Conservation (phyloP, 1,140 invertebrate genomes). For the Trichogramma pretiosum region DNA sequence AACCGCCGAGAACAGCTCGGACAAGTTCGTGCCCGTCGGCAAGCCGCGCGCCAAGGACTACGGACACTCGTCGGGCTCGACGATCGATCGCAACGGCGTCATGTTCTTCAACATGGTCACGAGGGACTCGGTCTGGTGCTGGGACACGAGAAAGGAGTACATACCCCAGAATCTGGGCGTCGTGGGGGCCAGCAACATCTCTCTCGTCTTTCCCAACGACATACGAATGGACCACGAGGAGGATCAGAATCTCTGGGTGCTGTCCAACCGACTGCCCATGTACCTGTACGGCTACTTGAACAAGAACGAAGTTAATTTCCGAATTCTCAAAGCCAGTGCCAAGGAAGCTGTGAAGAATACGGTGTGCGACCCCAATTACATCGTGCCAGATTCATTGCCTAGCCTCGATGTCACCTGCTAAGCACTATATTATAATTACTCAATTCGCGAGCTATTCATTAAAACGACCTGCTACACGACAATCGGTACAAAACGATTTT, state of each 20-base stretch:
- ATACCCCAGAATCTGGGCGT: slow-evolving; percentile 53
- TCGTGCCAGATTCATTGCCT: slow-evolving; percentile 28
- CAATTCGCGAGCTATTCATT: too few relatives aligned
- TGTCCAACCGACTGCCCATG: slow-evolving; percentile 64
- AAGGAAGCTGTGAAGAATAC: slow-evolving; percentile 54
- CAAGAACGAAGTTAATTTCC: slow-evolving; percentile 59
- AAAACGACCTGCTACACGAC: too few relatives aligned
- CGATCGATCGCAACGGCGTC: slow-evolving; percentile 59
- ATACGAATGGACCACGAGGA: slow-evolving; percentile 62
- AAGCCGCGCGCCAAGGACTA: slow-evolving; percentile 49
- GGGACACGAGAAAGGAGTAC: slow-evolving; percentile 66
- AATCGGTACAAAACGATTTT: too few relatives aligned
- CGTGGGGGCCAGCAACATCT: slow-evolving; percentile 49
- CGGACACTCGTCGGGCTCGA: slow-evolving; percentile 63
- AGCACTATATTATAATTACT: slow-evolving; percentile 11
- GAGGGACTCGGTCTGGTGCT: slow-evolving; percentile 65
- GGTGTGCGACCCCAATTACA: slow-evolving; percentile 56
- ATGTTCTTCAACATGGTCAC: slow-evolving; percentile 72
- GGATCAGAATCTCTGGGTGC: slow-evolving; percentile 62
- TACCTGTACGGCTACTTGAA: slow-evolving; percentile 62
- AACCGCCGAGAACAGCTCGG: slow-evolving; percentile 42
- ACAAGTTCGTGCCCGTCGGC: slow-evolving; percentile 56
- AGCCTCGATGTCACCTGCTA: slow-evolving; percentile 37
- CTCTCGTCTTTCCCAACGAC: slow-evolving; percentile 69
- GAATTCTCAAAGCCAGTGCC: slow-evolving; percentile 56